A percentile compares a stretch with the other conserved stretches of the same genome.
These are phyloP conservation scores for Columba janthina DNA, from an alignment of 2,113 vertebrate species.

Conservation along the genomic window DNA sequence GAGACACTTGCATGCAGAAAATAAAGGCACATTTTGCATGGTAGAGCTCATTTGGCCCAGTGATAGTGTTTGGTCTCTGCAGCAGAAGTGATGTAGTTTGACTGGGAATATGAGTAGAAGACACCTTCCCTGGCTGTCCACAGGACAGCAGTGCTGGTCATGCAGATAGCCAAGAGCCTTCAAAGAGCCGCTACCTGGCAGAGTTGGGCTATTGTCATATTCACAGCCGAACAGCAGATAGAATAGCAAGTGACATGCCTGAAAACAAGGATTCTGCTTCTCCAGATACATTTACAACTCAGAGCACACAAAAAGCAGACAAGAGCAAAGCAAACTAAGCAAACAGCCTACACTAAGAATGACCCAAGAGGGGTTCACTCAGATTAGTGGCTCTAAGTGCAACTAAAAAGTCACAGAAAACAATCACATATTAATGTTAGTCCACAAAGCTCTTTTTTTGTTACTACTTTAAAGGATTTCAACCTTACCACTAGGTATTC, in stretches of 20 bases:
- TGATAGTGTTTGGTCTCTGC: background rate
- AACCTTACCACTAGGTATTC: background rate
- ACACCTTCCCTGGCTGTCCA: background rate
- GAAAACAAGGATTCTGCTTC: background rate
- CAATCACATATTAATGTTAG: background rate
- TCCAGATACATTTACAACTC: background rate
- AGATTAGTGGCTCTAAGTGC: background rate
- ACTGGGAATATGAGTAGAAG: background rate
- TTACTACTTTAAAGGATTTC: background rate
- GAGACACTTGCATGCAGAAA: background rate
- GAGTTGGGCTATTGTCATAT: background rate
- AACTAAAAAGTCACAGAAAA: background rate
- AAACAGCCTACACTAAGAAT: background rate
- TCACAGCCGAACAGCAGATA: background rate
- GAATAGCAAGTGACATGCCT: background rate
- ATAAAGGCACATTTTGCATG: background rate
- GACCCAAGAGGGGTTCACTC: background rate
- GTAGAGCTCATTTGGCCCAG: background rate
- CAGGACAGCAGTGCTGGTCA: background rate
- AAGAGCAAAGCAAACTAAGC: background rate
- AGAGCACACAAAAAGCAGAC: background rate
- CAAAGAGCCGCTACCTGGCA: background rate
- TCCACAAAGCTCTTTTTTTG: background rate
- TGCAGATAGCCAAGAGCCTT: background rate
- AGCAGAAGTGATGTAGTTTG: background rate